Conservation (phyloP, 2,113 vertebrate genomes). For the Butastur rufipennis region DNA sequence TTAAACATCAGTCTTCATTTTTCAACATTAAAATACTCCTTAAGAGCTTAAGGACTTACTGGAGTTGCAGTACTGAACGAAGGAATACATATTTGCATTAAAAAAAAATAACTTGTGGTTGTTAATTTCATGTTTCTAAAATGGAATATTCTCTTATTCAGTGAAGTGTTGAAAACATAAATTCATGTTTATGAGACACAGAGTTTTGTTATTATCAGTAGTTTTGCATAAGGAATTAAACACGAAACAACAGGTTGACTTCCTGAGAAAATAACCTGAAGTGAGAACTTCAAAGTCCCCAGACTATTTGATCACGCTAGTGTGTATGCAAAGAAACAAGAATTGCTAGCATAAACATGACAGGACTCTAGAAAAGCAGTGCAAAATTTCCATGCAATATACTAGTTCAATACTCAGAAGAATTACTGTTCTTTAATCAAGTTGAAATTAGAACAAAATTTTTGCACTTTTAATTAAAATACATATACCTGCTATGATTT, state of each 20-base stretch:
- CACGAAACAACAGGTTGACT: neutral
- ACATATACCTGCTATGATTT: neutral
- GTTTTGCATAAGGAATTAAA: neutral
- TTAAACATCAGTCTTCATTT: neutral
- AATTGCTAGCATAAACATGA: neutral
- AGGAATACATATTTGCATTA: neutral
- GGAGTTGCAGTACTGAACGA: neutral
- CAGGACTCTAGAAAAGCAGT: neutral
- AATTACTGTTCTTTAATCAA: neutral
- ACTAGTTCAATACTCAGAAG: neutral
- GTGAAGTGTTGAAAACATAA: neutral
- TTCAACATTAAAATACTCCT: neutral
- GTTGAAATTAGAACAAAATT: neutral
- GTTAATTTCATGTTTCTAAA: neutral
- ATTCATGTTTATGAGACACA: neutral
- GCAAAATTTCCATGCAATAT: neutral
- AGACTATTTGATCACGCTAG: neutral
- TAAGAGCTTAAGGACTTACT: neutral
- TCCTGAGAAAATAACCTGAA: conserved; percentile 5
- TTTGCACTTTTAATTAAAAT: neutral
- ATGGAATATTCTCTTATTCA: neutral
- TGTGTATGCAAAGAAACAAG: neutral
- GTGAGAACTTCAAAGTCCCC: neutral
- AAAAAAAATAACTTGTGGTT: neutral
- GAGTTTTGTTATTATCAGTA: neutral